Evolutionary conservation across 2,888 invertebrate genomes (phyloP), one percentile per base, ranked within the genome.

Genomic region (Atethmia centrago): DNA sequence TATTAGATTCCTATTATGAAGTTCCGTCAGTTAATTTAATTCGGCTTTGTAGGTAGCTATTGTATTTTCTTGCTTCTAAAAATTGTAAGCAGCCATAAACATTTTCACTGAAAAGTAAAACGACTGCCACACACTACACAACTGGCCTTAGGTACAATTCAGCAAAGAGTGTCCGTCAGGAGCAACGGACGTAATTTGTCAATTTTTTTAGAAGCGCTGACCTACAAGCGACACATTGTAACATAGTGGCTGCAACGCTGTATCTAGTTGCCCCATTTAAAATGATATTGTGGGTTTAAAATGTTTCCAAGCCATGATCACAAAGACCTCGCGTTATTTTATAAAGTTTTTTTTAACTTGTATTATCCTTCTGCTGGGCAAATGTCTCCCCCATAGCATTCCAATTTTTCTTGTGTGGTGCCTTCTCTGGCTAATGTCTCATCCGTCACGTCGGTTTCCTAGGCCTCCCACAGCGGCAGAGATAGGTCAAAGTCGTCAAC

Each of bases 91-190:
- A 36, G 36, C 5, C 7, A 5, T 36, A 36, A 5, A 36, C 2
- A 36, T 36, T 40, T 40, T 40, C 40, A 40, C 9, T 45, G 5
- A 19, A 45, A 16, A 45, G 25, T 42, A 25, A n/a, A 25, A 42
- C 7, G 10, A 10, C 19, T 56, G 56, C 28, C 31, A 64, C 36
- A 36, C 7, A 19, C n/a, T 47, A 47, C 7, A 0, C 1, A 4
- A 19, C 16, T 25, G 25, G 25, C n/a, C 19, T n/a, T 2, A 25
- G 45, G n/a, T 12, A 16, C 25, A 71, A 61, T 47, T 79, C 79
- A 79, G 12, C 47, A 16, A 40, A 53, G 21, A 71, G 80, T 71
- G 40, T 40, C 59, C 47, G 51, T 61, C 79, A 75, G 47, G 40
- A 58, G 40, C 53, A 31, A 19, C 40, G 53, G 14, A 53, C 40